Evolutionary conservation across 2,888 invertebrate species (phyloP).

Genomic region (Leptopilina syphax): DNA sequence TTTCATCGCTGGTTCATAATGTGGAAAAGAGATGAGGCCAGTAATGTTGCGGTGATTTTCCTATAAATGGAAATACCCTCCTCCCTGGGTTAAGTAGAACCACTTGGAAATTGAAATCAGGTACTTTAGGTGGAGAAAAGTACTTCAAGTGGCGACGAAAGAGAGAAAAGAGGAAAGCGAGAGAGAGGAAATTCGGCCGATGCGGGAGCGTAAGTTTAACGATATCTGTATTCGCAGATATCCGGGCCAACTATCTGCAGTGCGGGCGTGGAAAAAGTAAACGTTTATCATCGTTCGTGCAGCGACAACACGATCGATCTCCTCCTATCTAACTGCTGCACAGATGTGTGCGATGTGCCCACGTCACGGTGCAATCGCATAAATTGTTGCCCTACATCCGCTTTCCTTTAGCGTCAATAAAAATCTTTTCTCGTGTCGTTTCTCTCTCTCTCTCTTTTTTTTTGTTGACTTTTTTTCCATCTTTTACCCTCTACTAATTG

Average conservation of each 20-base stretch:
- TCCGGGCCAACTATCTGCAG: conserved; percentile 52
- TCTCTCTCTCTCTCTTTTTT: neutral
- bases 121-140: conserved; percentile 24
- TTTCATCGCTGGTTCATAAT: too few species aligned
- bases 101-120: conserved; percentile 42
- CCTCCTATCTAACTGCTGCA: conserved; percentile 3
- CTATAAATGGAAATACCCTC: conserved; percentile 42
- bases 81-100: conserved; percentile 29
- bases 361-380: conserved; percentile 27
- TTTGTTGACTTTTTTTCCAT: neutral
- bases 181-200: neutral
- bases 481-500: conserved; percentile 16
- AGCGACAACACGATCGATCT: conserved; percentile 39
- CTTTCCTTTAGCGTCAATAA: conserved; percentile 26
- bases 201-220: conserved; percentile 20
- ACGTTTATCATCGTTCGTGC: conserved; percentile 57
- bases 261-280: conserved; percentile 57
- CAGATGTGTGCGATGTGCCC: conserved; percentile 18
- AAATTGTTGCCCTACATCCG: conserved; percentile 41
- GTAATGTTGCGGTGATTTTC: conserved; percentile 33
- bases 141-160: conserved; percentile 10
- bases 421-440: neutral
- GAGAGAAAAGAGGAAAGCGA: neutral
- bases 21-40: neutral
- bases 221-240: conserved; percentile 37